phyloP scores from a whole-genome alignment of 2,797 vertebrate genomes.

The Threskiornis aethiopicus region DNA sequence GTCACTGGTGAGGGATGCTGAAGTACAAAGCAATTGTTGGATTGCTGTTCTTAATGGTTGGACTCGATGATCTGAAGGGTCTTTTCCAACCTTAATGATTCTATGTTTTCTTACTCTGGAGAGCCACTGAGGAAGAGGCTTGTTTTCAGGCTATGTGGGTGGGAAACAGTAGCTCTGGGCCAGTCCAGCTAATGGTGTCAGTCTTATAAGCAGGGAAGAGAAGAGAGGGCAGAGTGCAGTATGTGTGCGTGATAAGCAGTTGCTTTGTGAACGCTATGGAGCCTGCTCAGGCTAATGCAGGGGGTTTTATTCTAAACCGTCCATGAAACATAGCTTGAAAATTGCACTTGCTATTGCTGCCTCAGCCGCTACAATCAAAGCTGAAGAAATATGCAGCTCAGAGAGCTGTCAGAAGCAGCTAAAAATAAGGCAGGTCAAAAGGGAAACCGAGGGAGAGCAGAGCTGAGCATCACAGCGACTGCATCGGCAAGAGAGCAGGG shows the following conservation, averaged over 20 bases:
- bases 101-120: not conserved
- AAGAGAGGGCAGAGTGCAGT: not conserved
- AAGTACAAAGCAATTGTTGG: not conserved
- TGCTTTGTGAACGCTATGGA: not conserved
- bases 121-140: not conserved
- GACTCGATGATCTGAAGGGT: too few relatives aligned
- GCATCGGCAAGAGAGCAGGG: not conserved
- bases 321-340: not conserved
- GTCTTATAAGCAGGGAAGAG: not conserved
- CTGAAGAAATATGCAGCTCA: not conserved
- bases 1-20: not conserved
- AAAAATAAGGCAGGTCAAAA: not conserved
- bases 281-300: not conserved
- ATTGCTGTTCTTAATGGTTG: too few relatives aligned
- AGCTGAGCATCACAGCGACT: not conserved
- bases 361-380: not conserved
- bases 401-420: not conserved
- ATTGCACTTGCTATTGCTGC: constrained; percentile 30
- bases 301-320: not conserved
- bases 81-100: too few relatives aligned
- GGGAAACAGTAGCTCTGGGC: not conserved
- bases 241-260: not conserved
- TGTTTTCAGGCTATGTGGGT: not conserved
- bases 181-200: not conserved
- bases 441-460: not conserved